A percentile compares a stretch with the other conserved stretches of the same genome.
These are phyloP conservation scores for Stramonita haemastoma DNA, from an alignment of 2,888 invertebrate genomes.

Conservation along the genomic window DNA sequence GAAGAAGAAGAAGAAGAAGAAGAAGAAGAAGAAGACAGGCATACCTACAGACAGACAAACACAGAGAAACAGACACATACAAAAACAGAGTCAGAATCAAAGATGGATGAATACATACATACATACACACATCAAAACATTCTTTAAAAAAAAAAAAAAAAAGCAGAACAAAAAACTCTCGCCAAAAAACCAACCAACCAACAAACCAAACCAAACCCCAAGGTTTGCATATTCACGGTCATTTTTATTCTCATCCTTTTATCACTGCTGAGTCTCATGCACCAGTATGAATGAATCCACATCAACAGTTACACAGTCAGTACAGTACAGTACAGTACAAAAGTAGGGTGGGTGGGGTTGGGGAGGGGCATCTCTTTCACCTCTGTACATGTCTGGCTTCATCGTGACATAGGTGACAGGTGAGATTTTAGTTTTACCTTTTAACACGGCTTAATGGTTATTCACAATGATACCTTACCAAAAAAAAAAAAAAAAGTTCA, in stretches of 20 bases:
- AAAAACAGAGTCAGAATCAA: too few species aligned
- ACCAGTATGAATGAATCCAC: neutral
- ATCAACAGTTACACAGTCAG: neutral
- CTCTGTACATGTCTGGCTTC: neutral
- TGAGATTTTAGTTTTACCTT: neutral
- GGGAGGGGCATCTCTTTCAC: neutral
- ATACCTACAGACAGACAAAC: neutral
- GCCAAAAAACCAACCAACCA: too few species aligned
- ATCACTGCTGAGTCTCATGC: neutral
- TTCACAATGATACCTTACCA: too few species aligned
- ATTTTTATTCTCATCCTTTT: neutral
- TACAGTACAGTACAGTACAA: too few species aligned
- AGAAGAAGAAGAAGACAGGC: neutral
- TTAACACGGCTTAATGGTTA: too few species aligned
- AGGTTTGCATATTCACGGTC: neutral
- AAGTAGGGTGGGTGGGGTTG: neutral
- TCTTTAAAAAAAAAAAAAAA: too few species aligned
- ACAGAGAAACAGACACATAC: too few species aligned
- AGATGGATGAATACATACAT: too few species aligned
- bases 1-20: neutral
- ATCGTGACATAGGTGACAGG: neutral
- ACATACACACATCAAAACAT: too few species aligned
- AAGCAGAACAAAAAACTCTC: too few species aligned
- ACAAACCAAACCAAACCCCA: neutral
- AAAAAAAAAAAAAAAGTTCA: too few species aligned